Evolutionary conservation across 1,140 invertebrate species (phyloP).

Genomic region (Popillia japonica): DNA sequence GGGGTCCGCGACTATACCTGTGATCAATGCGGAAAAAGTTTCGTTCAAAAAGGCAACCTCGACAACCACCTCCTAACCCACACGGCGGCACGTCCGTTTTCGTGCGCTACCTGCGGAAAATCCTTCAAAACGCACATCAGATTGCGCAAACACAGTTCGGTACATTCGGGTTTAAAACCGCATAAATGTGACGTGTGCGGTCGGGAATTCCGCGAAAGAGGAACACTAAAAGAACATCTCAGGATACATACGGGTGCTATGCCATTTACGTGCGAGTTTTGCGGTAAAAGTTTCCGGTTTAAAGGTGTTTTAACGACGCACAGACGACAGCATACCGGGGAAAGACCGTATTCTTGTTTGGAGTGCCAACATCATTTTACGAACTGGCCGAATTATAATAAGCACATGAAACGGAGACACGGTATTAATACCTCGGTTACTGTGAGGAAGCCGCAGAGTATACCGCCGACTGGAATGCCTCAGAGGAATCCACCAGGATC

Average conservation of each 20-base stretch:
- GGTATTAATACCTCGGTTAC: slow-evolving; percentile 65
- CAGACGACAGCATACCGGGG: slow-evolving; percentile 70
- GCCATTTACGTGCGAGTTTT: slow-evolving; percentile 78
- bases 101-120: slow-evolving; percentile 62
- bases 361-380: slow-evolving; percentile 75
- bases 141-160: slow-evolving; percentile 59
- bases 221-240: slow-evolving; percentile 69
- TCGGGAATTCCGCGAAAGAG: slow-evolving; percentile 72
- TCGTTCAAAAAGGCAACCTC: slow-evolving; percentile 69
- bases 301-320: slow-evolving; percentile 74
- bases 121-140: slow-evolving; percentile 64
- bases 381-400: slow-evolving; percentile 80
- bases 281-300: slow-evolving; percentile 75
- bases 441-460: slow-evolving; percentile 56
- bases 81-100: slow-evolving; percentile 59
- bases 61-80: slow-evolving; percentile 69
- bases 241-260: slow-evolving; percentile 86
- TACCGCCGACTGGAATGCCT: slow-evolving; percentile 59
- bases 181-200: slow-evolving; percentile 80
- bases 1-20: slow-evolving; percentile 65
- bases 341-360: slow-evolving; percentile 67
- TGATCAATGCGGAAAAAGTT: slow-evolving; percentile 69
- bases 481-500: slow-evolving; percentile 59
- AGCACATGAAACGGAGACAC: slow-evolving; percentile 77
- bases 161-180: slow-evolving; percentile 75